Conservation (phyloP, 1,140 invertebrate species). For the Stenopsyche tienmushanensis region DNA sequence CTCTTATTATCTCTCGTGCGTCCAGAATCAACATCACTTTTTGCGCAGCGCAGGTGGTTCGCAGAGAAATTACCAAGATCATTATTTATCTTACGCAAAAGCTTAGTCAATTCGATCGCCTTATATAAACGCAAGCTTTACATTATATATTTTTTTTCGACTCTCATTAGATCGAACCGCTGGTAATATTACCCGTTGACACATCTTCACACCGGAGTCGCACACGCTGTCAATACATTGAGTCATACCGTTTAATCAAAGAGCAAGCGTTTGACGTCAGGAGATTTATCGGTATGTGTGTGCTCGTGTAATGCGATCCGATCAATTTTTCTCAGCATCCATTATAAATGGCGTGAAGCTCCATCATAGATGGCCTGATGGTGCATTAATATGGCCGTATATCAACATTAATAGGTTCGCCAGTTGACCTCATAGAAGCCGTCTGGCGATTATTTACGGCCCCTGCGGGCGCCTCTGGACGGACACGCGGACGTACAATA, state of each 20-base stretch:
- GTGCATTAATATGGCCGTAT: conserved; percentile 14
- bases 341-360: conserved; percentile 12
- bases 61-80: no score
- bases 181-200: no score
- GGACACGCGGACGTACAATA: neutral
- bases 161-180: no score
- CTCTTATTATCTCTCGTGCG: no score
- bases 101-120: no score
- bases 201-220: no score
- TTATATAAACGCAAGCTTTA: neutral
- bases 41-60: no score
- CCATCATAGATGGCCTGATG: conserved; percentile 8
- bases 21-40: no score
- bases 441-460: neutral
- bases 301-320: conserved; percentile 16
- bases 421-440: conserved; percentile 8
- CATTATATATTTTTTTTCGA: no score
- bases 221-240: no score
- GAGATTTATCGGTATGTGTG: neutral
- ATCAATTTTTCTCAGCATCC: conserved; percentile 27
- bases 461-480: conserved; percentile 1
- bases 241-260: no score
- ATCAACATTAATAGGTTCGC: conserved; percentile 27
- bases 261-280: neutral
- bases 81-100: no score